phyloP scores from a whole-genome alignment of 2,888 invertebrate species.

The Balanococcus diminutus region DNA sequence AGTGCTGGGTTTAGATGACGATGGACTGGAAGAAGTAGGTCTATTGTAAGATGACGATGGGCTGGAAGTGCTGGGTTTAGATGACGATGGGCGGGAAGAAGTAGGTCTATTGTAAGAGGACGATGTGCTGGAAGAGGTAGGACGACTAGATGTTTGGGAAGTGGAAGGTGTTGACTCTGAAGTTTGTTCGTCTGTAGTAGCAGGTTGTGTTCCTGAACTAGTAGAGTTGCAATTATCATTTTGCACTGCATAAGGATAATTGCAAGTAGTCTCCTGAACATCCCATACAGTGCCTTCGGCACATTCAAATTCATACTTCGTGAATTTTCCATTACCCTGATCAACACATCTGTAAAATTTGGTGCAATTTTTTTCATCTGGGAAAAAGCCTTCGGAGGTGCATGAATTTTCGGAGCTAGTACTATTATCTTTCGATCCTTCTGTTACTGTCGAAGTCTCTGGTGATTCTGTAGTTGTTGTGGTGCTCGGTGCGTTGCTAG shows the following conservation, averaged over 20 bases:
- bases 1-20: constrained; percentile 50
- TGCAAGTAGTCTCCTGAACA: constrained; percentile 71
- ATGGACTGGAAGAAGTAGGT: constrained; percentile 56
- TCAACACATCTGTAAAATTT: constrained; percentile 59
- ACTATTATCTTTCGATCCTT: constrained; percentile 17
- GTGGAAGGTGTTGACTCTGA: constrained; percentile 53
- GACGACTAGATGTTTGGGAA: constrained; percentile 56
- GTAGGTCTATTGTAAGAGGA: constrained; percentile 56
- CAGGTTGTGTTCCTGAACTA: constrained; percentile 56
- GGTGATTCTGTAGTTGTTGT: constrained; percentile 26
- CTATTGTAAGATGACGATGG: constrained; percentile 53
- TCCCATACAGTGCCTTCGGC: constrained; percentile 81
- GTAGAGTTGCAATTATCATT: constrained; percentile 58
- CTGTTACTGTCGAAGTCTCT: neutral
- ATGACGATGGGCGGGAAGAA: constrained; percentile 54
- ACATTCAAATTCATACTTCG: constrained; percentile 74
- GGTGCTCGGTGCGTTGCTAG: neutral
- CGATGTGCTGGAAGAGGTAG: constrained; percentile 52
- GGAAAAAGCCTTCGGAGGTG: constrained; percentile 59
- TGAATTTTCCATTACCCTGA: constrained; percentile 64
- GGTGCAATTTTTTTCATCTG: constrained; percentile 59
- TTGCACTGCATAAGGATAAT: constrained; percentile 68
- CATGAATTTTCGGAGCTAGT: constrained; percentile 56
- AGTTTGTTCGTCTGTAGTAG: constrained; percentile 57
- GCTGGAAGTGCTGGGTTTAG: constrained; percentile 51